Evolutionary conservation across 2,888 invertebrate species (phyloP), one percentile per base, ranked within the genome.

Genomic region (Campaea margaritaria): DNA sequence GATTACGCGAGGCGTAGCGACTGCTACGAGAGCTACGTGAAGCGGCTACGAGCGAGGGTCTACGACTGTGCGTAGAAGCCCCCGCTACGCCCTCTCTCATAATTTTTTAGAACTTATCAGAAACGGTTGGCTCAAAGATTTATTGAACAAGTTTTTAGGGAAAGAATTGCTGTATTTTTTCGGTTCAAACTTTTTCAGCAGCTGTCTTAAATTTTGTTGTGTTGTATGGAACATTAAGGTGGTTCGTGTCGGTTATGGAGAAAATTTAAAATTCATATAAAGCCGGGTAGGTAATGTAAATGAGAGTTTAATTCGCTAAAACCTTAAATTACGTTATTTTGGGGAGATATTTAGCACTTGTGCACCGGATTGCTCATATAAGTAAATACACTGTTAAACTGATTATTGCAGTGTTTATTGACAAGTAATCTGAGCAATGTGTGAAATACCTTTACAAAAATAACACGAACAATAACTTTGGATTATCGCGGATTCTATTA

Each of bases 21-120:
- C 38, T 27, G 61, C 62, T 61, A 68, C 73, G 60, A 16, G 38
- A 10, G 50, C 62, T 64, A 64, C 78, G 78, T 78, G 62, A 56
- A 56, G 68, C 71, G 65, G 72, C 78, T 68, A 61, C 70, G 72
- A 69, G 67, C 59, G 72, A 68, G 68, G 56, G 47, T 66, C 72
- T 74, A 76, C 77, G 76, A 79, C 79, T 79, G 78, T 75, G 74
- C 76, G 77, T 75, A 70, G 59, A 42, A 15, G 27, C 42, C 42
- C 45, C 44, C 28, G 28, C 48, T 13, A 28, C 72, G 73, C 74
- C 75, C 76, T 70, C 78, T 76, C 8, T 55, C 68, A 72, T 65
- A n/a, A 44, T 62, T 64, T 65, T 68, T 47, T 44, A 28, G 69
- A 76, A 80, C 68, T 72, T 74, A 68, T 62, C 68, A 61, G 63